Evolutionary conservation across 2,888 invertebrate species (phyloP), one percentile per base, ranked within the genome.

Genomic region (Polydesmus complanatus): DNA sequence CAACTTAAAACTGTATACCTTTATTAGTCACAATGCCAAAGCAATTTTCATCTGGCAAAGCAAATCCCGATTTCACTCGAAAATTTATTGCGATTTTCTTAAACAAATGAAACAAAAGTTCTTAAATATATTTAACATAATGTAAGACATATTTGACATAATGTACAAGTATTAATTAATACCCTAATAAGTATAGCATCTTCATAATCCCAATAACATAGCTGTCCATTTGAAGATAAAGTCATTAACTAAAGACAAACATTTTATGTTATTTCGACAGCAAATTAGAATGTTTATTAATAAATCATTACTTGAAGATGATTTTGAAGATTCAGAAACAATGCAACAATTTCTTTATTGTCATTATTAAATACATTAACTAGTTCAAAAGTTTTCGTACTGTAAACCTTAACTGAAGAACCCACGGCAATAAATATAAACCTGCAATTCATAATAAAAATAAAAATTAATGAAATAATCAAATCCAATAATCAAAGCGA

Each of bases 361-460:
- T 80, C 76, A 25, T 80, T 80, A 63, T 77, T 77, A 57, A 82
- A 79, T 66, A 80, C 78, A 59, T 77, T 74, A 1, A 82, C 74
- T 64, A 80, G 76, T 68, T 83, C 82, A 0, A 83, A 84, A 1
- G 85, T 85, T 67, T 76, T 75, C 0, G 80, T 78, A 67, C 80
- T 83, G 68, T 81, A 85, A 1, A 82, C 79, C 66, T 81, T 78
- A 5, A 87, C 75, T 2, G 75, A 70, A 64, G 80, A 77, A 51
- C 79, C 80, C 71, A 79, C 79, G 1, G 81, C 76, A 54, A 84
- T 76, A 68, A 81, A 82, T 11, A 86, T 66, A 64, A 73, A 78
- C 67, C 86, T 86, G 66, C 21, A 73, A 68, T 22, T n/a, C 57
- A 14, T 51, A 21, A 14, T 8, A 51, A n/a, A 51, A 51, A 11